Evolutionary conservation across 2,888 invertebrate genomes (phyloP), one percentile per base, ranked within the genome.

Genomic region (Tenthredo distinguenda): DNA sequence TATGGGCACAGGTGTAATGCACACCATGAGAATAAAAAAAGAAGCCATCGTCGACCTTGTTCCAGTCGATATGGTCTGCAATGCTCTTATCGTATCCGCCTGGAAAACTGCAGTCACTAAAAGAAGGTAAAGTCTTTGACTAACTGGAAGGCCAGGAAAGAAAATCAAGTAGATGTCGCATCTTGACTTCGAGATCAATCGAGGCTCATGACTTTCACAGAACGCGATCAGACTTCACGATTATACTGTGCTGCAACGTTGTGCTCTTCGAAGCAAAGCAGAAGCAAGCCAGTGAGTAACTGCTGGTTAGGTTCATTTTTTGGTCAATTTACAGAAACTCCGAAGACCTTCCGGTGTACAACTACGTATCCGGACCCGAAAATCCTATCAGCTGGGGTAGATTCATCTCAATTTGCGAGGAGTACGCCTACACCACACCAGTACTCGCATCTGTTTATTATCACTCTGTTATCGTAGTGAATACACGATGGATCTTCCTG

Each of bases 21-120:
- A 93, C 62, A 91, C 93, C 4, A 90, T 94, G 91, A 91, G 91
- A 84, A 92, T 92, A 72, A 50, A 84, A 15, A 50, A 79, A 2
- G 84, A 86, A 43, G 84, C 84, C 7, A 87, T 87, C 5, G 58
- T 58, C 6, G 89, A 90, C 85, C 37, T 89, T 0, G 86, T 90
- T 43, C 40, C 40, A 43, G 40, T 43, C 40, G 40, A 43, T 43
- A 43, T 43, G 40, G 40, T 43, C 10, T 43, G 40, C 40, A 43
- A 43, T 43, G 40, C 40, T 43, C 40, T 43, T 43, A 43, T 43
- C 10, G 40, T 43, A 43, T 43, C 10, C 10, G 26, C 89, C 89
- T 94, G 94, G 94, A 21, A 58, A n/a, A 58, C 21, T 9, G 58
- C n/a, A 58, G 21, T 58, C 21, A 58, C 58, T 7, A 6, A 21